Evolutionary conservation across 1,140 invertebrate species (phyloP).

Genomic region (Drosophila oshimai): DNA sequence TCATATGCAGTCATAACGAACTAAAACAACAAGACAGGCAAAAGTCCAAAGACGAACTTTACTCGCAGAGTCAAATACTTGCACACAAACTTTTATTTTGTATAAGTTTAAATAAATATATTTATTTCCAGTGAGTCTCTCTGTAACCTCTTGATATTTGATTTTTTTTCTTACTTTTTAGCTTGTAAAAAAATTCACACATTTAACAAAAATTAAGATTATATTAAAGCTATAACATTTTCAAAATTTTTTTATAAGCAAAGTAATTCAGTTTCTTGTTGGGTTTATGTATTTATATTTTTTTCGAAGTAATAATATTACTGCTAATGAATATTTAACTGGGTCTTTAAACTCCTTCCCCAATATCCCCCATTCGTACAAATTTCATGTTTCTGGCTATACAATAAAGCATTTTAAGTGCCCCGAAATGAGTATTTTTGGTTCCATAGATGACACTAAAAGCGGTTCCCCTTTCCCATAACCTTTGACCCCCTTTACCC

Average conservation of each 20-base stretch:
- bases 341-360: neutral
- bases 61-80: slow-evolving; percentile 19
- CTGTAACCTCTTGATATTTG: no score
- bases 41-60: slow-evolving; percentile 23
- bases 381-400: neutral
- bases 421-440: slow-evolving; percentile 44
- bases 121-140: neutral
- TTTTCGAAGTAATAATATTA: no score
- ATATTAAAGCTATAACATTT: no score
- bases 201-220: no score
- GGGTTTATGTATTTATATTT: neutral
- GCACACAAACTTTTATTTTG: neutral
- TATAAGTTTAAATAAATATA: neutral
- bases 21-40: slow-evolving; percentile 4
- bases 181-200: no score
- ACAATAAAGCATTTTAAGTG: slow-evolving; percentile 55
- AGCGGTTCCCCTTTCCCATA: neutral
- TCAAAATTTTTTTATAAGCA: no score
- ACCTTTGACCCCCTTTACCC: neutral
- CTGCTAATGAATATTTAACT: no score
- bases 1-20: slow-evolving; percentile 53
- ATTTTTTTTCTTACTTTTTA: no score
- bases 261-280: no score
- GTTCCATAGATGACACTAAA: slow-evolving; percentile 51
- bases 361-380: neutral